Evolutionary conservation across 2,888 invertebrate species (phyloP).

Genomic region (Eupithecia tripunctaria): DNA sequence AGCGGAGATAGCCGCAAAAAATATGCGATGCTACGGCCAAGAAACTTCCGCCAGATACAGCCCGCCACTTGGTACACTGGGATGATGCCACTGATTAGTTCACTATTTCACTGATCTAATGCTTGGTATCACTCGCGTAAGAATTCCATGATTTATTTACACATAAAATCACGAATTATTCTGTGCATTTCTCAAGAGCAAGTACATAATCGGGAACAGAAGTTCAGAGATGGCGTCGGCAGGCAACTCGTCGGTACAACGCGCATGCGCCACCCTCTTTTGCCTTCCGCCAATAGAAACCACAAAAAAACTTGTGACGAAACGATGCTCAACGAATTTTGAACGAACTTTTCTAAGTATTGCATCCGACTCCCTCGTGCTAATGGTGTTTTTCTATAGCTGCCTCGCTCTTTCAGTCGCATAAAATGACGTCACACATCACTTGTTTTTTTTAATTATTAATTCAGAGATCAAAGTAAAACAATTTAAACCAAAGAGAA

Average conservation of each 20-base stretch:
- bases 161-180: slow-evolving; percentile 67
- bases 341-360: slow-evolving; percentile 62
- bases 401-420: slow-evolving; percentile 23
- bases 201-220: slow-evolving; percentile 76
- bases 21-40: slow-evolving; percentile 80
- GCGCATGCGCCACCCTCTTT: slow-evolving; percentile 84
- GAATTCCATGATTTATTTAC: slow-evolving; percentile 73
- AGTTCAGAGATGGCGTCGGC: slow-evolving; percentile 83
- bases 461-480: not conserved
- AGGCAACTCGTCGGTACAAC: slow-evolving; percentile 64
- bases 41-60: slow-evolving; percentile 80
- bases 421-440: slow-evolving; percentile 5
- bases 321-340: slow-evolving; percentile 56
- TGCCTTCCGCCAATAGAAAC: slow-evolving; percentile 69
- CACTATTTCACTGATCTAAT: slow-evolving; percentile 58
- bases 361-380: slow-evolving; percentile 51
- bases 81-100: slow-evolving; percentile 57
- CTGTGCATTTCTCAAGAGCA: slow-evolving; percentile 66
- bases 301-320: slow-evolving; percentile 57
- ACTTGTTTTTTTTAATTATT: not conserved
- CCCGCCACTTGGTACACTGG: slow-evolving; percentile 63
- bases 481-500: too few relatives aligned
- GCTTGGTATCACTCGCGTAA: slow-evolving; percentile 65
- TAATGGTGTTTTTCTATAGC: not conserved
- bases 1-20: slow-evolving; percentile 77